Evolutionary conservation across 1,140 invertebrate species (phyloP), one percentile per base, ranked within the genome.

Genomic region (Trypoxylus dichotomus): DNA sequence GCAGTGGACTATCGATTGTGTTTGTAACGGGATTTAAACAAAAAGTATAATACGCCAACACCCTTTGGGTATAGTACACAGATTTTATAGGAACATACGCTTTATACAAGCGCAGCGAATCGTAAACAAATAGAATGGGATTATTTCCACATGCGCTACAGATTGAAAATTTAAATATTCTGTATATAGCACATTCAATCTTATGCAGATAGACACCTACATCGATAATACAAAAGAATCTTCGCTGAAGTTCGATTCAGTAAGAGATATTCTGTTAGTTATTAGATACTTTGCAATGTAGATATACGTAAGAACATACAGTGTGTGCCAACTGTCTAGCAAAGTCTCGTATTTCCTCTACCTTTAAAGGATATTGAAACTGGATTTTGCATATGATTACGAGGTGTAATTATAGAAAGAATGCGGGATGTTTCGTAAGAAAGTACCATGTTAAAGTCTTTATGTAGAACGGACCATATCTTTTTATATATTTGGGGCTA

Each of bases 71-170:
- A 32, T 74, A 74, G n/a, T 41, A 42, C 29, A 74, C 72, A 74
- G 29, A 74, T 37, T 74, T 74, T 74, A 42, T 74, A 74, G 27
- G 72, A 32, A 74, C 72, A n/a, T 13, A 74, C 6, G 41, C 37
- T 54, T 76, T 54, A 76, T 76, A 37, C 21, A 27, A 13, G 27
- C 11, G 74, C 43, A 76, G 74, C 74, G 21, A 60, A 47, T 54
- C 54, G 74, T 76, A 42, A 76, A 76, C 74, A 76, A 76, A 76
- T 76, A 54, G 42, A 76, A 76, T 76, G n/a, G 74, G 74, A 76
- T 76, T 76, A 76, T 58, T 76, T 76, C 42, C 74, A 76, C 74
- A 76, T 37, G 54, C 54, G 41, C 27, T 27, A 68, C 24, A 68
- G 60, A 68, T 68, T 68, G 60, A 24, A 68, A 68, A 68, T 68